Percentiles rank a stretch among this genome's conserved stretches.
Evolutionary conservation across 2,797 vertebrate species (phyloP).

Genomic region (Megalops cyprinoides): DNA sequence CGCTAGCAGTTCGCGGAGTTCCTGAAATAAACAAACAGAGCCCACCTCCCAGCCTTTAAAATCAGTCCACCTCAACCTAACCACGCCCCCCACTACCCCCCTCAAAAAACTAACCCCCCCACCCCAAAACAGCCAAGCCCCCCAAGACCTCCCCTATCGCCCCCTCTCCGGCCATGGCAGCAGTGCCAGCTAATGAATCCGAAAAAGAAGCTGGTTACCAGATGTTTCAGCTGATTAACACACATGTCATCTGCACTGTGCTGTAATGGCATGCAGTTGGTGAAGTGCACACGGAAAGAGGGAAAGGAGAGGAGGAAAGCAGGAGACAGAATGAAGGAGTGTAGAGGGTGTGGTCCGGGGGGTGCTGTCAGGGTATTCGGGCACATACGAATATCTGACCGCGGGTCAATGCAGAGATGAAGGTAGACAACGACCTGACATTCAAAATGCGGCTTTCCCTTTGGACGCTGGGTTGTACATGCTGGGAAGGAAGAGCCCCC

Average conservation of each 20-base stretch:
- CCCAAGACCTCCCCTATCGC: slow-evolving; percentile 61
- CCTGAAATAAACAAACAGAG: slow-evolving; percentile 44
- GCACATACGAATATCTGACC: too few species aligned
- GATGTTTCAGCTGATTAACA: slow-evolving; percentile 87
- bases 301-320: slow-evolving; percentile 13
- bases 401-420: too few species aligned
- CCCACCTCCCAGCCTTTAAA: slow-evolving; percentile 18
- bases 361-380: too few species aligned
- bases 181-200: slow-evolving; percentile 85
- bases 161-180: slow-evolving; percentile 75
- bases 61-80: slow-evolving; percentile 42
- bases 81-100: slow-evolving; percentile 61
- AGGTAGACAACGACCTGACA: too few species aligned
- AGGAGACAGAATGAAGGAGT: slow-evolving; percentile 40
- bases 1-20: neutral
- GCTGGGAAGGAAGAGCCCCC: too few species aligned
- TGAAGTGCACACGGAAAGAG: slow-evolving; percentile 63
- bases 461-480: too few species aligned
- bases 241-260: slow-evolving; percentile 58
- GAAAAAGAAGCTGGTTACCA: slow-evolving; percentile 88
- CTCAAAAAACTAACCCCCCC: slow-evolving; percentile 49
- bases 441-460: too few species aligned
- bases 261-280: slow-evolving; percentile 78
- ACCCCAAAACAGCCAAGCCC: slow-evolving; percentile 62
- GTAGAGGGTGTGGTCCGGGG: too few species aligned